These are phyloP conservation scores for Heterotis niloticus DNA, from an alignment of 2,113 vertebrate species.

Conservation along the genomic window DNA sequence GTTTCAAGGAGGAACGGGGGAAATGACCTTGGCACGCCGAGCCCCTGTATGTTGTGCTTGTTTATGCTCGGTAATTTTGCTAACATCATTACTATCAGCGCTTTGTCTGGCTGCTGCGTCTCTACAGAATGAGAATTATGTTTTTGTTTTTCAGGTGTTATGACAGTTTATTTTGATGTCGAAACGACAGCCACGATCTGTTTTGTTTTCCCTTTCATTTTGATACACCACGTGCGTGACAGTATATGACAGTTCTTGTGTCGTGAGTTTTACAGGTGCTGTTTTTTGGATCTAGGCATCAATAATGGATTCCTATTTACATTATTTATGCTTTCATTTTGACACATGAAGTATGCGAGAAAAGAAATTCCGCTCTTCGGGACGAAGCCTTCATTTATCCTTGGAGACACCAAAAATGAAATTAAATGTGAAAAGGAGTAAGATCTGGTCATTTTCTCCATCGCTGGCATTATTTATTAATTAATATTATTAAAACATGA, in stretches of 20 bases:
- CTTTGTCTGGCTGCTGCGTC: neutral
- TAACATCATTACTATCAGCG: neutral
- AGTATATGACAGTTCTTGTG: constrained; percentile 10
- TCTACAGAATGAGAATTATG: neutral
- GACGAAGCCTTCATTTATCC: neutral
- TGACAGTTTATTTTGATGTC: constrained; percentile 6
- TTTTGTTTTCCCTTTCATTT: neutral
- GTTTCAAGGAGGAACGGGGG: neutral
- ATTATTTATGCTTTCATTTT: constrained; percentile 13
- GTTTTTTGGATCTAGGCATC: neutral
- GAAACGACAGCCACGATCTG: neutral
- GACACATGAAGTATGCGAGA: neutral
- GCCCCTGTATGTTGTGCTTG: neutral
- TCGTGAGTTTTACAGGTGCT: constrained; percentile 15
- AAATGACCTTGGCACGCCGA: neutral
- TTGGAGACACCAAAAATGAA: constrained; percentile 2
- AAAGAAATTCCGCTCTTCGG: neutral
- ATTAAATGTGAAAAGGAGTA: neutral
- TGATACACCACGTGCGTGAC: neutral
- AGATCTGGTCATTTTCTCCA: neutral
- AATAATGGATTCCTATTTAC: constrained; percentile 15
- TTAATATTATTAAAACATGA: too few species aligned
- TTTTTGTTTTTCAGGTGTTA: neutral
- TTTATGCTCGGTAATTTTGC: neutral
- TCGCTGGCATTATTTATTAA: too few species aligned